These are phyloP conservation scores for Anhinga rufa DNA, from an alignment of 2,113 vertebrate genomes.

Conservation along the genomic window DNA sequence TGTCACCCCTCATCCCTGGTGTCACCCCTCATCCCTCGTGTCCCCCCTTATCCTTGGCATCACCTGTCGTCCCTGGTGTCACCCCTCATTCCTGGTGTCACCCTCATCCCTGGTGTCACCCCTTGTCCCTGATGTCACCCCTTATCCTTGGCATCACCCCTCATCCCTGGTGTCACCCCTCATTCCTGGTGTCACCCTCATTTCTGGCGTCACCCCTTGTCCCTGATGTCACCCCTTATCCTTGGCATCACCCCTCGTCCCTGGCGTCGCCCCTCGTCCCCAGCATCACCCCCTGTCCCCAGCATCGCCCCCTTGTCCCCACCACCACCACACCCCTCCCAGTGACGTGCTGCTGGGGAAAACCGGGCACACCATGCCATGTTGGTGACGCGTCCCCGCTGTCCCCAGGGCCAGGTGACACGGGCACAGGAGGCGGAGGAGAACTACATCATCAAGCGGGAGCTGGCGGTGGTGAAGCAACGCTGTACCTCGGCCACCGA, in stretches of 20 bases:
- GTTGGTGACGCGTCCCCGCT: not conserved
- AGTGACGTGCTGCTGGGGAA: not conserved
- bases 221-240: not conserved
- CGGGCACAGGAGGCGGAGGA: constrained; percentile 93
- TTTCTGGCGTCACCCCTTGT: too few relatives aligned
- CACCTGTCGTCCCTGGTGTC: too few relatives aligned
- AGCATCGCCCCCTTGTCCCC: not conserved
- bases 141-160: too few relatives aligned
- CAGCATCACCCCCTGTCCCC: not conserved
- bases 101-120: too few relatives aligned
- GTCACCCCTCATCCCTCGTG: too few relatives aligned
- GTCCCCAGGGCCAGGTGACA: constrained; percentile 88
- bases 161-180: too few relatives aligned
- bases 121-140: too few relatives aligned
- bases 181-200: too few relatives aligned
- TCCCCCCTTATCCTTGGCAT: too few relatives aligned
- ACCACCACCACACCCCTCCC: not conserved
- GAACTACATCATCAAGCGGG: constrained; percentile 92
- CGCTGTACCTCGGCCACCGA: constrained; percentile 83
- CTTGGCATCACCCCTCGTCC: not conserved
- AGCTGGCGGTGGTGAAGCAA: constrained; percentile 87
- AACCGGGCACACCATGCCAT: not conserved
- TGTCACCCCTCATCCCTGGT: too few relatives aligned
- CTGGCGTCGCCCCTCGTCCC: not conserved
- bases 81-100: too few relatives aligned